Base-by-base conservation (phyloP, 2,113 vertebrate species). In the Amblyopsis rosae region DNA sequence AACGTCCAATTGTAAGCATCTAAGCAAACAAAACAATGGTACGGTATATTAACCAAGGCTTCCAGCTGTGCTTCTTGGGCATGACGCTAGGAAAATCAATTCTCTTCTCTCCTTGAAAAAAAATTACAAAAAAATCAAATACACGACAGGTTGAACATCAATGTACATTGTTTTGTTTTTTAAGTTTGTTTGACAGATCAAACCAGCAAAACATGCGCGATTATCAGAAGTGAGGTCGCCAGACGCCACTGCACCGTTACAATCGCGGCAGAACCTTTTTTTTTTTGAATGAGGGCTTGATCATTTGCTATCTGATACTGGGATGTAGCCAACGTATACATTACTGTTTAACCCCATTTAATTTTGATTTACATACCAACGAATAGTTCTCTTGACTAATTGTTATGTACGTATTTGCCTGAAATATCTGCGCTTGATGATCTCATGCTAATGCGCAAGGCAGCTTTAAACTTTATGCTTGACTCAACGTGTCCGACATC, bases 41-140 rank as follows among this genome's bases (percentile, higher is more conserved):
- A 85, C 83, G 91, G 92, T 92, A 85, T 84, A 91, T 89, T 86
- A 87, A 89, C 86, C 83, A 88, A 81, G 92, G 91, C 90, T 80
- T 93, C 93, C 93, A 94, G 92, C 93, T 94, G 93, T 91, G 92
- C 92, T 84, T 80, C 81, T 90, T 62, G 86, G 82, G 91, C 87
- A 87, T 88, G 89, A 90, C 86, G 90, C 88, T 86, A 73, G 82
- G 86, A 91, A 90, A 79, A 88, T 62, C 46, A 80, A 75, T 71
- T 73, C 17, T 66, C 16, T 53, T 65, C 78, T 73, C 69, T 76
- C 47, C 62, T 45, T 49, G 50, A 32, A 75, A 17, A 3, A 59
- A 60, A 60, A 53, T 60, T 73, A 16, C 59, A 26, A 3, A 7
- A 17, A 10, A 33, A 64, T 51, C 41, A 9, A 70, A 65, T 62